These are phyloP conservation scores for Threskiornis aethiopicus DNA, from an alignment of 2,797 vertebrate genomes.

Conservation along the genomic window DNA sequence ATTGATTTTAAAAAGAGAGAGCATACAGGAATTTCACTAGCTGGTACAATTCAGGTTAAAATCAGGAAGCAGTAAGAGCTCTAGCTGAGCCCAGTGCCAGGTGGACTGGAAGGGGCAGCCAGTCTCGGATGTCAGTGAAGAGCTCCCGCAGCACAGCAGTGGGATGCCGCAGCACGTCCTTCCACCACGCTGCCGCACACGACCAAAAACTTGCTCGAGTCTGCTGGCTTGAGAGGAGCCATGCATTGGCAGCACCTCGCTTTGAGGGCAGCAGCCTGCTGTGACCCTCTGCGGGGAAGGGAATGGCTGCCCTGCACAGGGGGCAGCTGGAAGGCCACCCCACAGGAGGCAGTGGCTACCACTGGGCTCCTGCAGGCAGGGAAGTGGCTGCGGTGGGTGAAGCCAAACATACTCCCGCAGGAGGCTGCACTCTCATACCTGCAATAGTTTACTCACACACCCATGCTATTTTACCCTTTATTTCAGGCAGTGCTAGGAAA, in stretches of 20 bases:
- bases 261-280: background rate
- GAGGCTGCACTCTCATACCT: background rate
- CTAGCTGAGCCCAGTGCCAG: background rate
- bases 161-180: background rate
- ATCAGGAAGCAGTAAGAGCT: background rate
- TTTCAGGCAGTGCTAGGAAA: background rate
- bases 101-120: background rate
- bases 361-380: accelerated
- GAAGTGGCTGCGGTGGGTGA: background rate
- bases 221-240: background rate
- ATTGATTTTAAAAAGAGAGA: background rate
- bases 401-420: background rate
- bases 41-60: background rate
- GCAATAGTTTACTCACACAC: background rate
- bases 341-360: background rate
- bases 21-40: background rate
- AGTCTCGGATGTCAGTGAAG: background rate
- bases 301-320: background rate
- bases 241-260: background rate
- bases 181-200: accelerated
- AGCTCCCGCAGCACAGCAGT: background rate
- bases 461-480: background rate
- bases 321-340: background rate
- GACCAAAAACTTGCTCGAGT: accelerated
- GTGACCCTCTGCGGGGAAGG: background rate